These are phyloP conservation scores for Stylophora pistillata DNA, from an alignment of 64 coral and sea anemone species.

Conservation along the genomic window DNA sequence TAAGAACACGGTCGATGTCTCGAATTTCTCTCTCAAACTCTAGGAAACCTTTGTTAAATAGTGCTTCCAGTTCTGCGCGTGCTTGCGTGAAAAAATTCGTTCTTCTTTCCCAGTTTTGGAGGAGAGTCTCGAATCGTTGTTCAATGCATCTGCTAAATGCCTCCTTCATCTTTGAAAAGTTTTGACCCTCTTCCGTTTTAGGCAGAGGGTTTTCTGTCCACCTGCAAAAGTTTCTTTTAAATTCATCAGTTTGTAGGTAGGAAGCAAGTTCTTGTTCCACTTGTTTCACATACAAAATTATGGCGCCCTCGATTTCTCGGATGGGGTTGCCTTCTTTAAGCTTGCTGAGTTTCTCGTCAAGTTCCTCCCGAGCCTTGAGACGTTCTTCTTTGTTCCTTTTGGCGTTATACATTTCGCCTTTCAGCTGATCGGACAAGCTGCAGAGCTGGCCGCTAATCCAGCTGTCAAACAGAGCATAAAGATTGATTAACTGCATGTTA, in stretches of 20 bases:
- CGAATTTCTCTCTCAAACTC: constrained; percentile 10
- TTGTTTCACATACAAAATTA: not conserved
- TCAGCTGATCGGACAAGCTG: not conserved
- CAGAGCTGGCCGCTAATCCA: not conserved
- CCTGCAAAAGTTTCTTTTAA: not conserved
- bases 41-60: not conserved
- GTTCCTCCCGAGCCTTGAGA: not conserved
- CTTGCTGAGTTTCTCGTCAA: not conserved
- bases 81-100: not conserved
- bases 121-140: not conserved
- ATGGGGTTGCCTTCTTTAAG: not conserved
- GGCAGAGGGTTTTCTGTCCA: not conserved
- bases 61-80: not conserved
- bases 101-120: not conserved
- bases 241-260: not conserved
- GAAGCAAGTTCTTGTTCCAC: not conserved
- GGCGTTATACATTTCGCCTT: not conserved
- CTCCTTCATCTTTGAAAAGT: not conserved
- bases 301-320: not conserved
- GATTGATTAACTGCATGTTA: not conserved
- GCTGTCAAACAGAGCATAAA: not conserved
- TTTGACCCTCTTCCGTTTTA: not conserved
- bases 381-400: not conserved
- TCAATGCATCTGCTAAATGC: not conserved
- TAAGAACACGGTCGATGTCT: not conserved